Conservation (phyloP, 1,140 invertebrate species). For the Bradynema listronoti region DNA sequence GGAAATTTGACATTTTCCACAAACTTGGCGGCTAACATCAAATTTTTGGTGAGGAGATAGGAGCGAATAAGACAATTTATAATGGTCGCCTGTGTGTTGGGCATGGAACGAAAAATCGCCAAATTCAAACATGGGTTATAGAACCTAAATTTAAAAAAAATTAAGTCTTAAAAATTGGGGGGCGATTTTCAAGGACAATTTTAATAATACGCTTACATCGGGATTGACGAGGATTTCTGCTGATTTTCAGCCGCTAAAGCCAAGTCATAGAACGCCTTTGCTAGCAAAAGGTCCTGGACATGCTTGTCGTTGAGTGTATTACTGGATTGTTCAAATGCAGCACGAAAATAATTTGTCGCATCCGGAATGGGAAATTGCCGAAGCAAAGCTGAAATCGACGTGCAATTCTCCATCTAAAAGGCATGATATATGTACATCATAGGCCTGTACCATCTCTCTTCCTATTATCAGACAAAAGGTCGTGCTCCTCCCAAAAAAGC, state of each 20-base stretch:
- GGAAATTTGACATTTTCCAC: conserved; percentile 88
- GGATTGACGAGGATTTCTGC: conserved; percentile 76
- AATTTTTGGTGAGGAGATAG: conserved; percentile 88
- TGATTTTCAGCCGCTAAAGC: conserved; percentile 80
- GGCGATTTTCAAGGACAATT: conserved; percentile 8
- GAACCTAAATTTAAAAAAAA: conserved; percentile 62
- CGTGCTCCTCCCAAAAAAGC: no score
- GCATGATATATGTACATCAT: no score
- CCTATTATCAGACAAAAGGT: no score
- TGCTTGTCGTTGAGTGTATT: conserved; percentile 88
- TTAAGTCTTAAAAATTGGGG: conserved; percentile 2
- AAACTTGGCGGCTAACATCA: conserved; percentile 72
- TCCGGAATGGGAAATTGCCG: no score
- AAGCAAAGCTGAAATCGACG: no score
- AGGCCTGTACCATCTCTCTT: no score
- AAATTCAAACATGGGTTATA: conserved; percentile 83
- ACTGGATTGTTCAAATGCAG: no score
- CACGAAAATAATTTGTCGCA: no score
- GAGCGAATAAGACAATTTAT: conserved; percentile 90
- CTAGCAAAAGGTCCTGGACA: conserved; percentile 84
- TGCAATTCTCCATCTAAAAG: no score
- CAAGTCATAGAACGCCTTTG: conserved; percentile 94
- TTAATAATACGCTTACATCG: conserved; percentile 19
- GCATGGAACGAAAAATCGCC: conserved; percentile 86
- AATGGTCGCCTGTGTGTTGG: conserved; percentile 89